Conservation (phyloP, 2,797 vertebrate genomes). For the Scomberomorus guttatus region DNA sequence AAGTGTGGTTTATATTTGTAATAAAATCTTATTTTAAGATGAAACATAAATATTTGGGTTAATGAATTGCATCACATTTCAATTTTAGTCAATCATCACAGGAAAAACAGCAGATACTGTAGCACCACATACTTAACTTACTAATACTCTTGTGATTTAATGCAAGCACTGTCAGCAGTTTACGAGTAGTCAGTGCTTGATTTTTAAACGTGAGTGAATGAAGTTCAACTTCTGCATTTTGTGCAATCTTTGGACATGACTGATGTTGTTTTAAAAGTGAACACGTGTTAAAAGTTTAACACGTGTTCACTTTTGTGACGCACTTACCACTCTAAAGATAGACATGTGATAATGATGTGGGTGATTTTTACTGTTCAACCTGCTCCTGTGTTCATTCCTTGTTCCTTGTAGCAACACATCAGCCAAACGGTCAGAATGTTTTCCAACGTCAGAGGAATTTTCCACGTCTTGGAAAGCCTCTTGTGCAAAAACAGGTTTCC, state of each 20-base stretch:
- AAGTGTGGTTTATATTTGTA: no score
- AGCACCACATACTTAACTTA: no score
- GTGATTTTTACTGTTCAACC: not conserved
- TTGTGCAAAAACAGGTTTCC: not conserved
- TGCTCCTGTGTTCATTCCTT: not conserved
- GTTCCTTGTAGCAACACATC: not conserved
- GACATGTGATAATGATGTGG: not conserved
- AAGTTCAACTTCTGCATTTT: not conserved
- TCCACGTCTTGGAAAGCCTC: not conserved
- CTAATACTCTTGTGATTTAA: no score
- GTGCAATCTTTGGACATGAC: not conserved
- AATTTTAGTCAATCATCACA: no score
- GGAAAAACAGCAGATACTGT: no score
- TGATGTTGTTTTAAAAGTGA: not conserved
- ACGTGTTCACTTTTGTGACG: not conserved
- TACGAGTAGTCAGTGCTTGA: not conserved
- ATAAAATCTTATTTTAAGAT: no score
- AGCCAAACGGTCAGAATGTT: not conserved
- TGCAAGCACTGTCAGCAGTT: not conserved
- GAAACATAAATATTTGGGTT: no score
- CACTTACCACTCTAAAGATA: not conserved
- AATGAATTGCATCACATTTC: no score
- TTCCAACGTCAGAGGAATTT: not conserved
- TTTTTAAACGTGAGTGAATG: no score
- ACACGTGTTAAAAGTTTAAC: not conserved